A percentile compares a stretch with the other conserved stretches of the same genome.
phyloP scores from a whole-genome alignment of 2,888 invertebrate genomes.

The Eristalinus aeneus region DNA sequence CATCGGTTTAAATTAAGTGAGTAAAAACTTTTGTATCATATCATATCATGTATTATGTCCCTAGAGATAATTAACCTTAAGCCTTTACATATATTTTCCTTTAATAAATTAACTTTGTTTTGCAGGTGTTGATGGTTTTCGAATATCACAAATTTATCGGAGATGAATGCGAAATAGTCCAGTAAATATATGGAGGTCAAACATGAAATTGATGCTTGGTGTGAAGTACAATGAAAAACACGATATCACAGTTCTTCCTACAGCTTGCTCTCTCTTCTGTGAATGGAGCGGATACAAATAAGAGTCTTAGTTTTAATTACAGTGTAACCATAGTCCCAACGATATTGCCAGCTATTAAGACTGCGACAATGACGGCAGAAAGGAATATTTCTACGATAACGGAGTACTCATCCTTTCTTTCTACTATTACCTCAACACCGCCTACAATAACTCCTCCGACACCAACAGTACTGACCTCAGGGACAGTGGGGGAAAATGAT shows the following conservation, averaged over 20 bases:
- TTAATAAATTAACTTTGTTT: constrained; percentile 58
- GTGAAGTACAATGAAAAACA: constrained; percentile 47
- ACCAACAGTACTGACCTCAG: constrained; percentile 62
- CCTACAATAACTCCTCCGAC: constrained; percentile 23
- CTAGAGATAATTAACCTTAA: not conserved
- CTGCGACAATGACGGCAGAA: constrained; percentile 14
- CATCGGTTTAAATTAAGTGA: not conserved
- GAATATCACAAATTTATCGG: constrained; percentile 22
- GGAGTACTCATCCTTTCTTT: constrained; percentile 57
- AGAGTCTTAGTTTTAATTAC: constrained; percentile 47
- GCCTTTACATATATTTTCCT: not conserved
- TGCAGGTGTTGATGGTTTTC: constrained; percentile 36
- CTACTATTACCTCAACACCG: constrained; percentile 38
- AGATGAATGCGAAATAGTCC: constrained; percentile 56
- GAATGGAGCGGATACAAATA: constrained; percentile 58
- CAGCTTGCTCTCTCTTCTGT: constrained; percentile 45
- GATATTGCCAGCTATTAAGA: constrained; percentile 17
- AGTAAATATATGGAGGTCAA: not conserved
- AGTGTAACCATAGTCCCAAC: constrained; percentile 46
- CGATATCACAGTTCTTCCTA: constrained; percentile 41
- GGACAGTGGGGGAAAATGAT: constrained; percentile 52
- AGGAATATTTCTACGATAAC: constrained; percentile 37
- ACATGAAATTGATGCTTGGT: not conserved
- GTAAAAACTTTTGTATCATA: not conserved
- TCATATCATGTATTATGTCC: not conserved